These are phyloP conservation scores for Aphidius colemani DNA, from an alignment of 2,888 invertebrate genomes.

Conservation along the genomic window DNA sequence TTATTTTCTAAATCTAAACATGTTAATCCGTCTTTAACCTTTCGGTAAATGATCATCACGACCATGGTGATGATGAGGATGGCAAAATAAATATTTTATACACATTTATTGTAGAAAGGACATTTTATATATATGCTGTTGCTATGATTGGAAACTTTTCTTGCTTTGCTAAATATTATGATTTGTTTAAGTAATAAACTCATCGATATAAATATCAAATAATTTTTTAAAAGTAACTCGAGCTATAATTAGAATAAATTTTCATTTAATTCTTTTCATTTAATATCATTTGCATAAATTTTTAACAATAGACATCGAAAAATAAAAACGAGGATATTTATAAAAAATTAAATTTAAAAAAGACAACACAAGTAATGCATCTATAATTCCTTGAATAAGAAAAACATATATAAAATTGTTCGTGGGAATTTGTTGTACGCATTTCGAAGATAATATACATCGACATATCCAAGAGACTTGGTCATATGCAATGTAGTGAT, in stretches of 20 bases:
- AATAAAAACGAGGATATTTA: neutral
- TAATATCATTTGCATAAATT: neutral
- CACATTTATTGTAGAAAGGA: neutral
- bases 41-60: conserved; percentile 19
- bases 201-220: too few species aligned
- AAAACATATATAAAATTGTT: conserved; percentile 17
- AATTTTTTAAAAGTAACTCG: too few species aligned
- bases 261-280: neutral
- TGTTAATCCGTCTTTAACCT: conserved; percentile 21
- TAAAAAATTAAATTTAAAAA: too few species aligned
- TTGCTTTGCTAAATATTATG: too few species aligned
- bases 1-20: conserved; percentile 8
- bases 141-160: too few species aligned
- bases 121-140: neutral
- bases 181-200: too few species aligned
- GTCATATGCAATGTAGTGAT: conserved; percentile 22
- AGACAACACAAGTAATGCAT: neutral
- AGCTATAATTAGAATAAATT: too few species aligned
- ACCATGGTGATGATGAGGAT: conserved; percentile 13
- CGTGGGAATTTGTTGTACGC: conserved; percentile 23
- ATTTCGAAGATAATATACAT: conserved; percentile 28
- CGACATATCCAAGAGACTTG: conserved; percentile 8
- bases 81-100: neutral
- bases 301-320: neutral
- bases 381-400: conserved; percentile 11